These are phyloP conservation scores for Ormyrus nitidulus DNA, from an alignment of 2,888 invertebrate genomes.

Conservation along the genomic window DNA sequence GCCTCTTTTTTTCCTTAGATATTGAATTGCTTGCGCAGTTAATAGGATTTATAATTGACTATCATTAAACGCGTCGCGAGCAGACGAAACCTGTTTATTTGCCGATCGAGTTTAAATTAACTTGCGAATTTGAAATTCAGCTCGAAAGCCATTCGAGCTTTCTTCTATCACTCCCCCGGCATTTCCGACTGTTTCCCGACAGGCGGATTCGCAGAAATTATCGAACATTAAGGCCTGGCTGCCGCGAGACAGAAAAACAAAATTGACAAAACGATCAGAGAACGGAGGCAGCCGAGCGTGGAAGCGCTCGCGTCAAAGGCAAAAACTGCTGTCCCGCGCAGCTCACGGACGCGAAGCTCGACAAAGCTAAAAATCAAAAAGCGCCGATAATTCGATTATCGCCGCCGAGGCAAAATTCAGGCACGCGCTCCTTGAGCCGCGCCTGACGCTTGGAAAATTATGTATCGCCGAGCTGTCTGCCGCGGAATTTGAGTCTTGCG, in stretches of 20 bases:
- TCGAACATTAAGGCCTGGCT: not conserved
- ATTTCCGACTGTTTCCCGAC: not conserved
- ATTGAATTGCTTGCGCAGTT: too few relatives aligned
- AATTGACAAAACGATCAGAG: conserved; percentile 10
- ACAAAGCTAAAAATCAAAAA: conserved; percentile 13
- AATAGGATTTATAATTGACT: too few relatives aligned
- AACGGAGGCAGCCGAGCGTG: not conserved
- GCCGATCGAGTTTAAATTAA: too few relatives aligned
- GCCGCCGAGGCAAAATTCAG: conserved; percentile 15
- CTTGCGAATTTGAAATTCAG: too few relatives aligned
- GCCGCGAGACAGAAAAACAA: not conserved
- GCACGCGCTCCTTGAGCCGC: not conserved
- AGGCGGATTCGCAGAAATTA: not conserved
- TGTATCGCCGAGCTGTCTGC: conserved; percentile 8
- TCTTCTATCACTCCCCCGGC: too few relatives aligned
- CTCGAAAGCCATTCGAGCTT: too few relatives aligned
- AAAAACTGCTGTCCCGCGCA: not conserved
- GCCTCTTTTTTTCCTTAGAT: not conserved
- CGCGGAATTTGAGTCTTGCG: not conserved
- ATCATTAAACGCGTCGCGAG: too few relatives aligned
- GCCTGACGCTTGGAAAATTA: not conserved
- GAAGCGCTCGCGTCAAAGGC: conserved; percentile 2
- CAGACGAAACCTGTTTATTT: too few relatives aligned
- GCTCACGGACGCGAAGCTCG: not conserved
- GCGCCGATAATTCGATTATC: conserved; percentile 39